Evolutionary conservation across 2,888 invertebrate species (phyloP), one percentile per base, ranked within the genome.

Genomic region (Mesorhabditis spiculigera): DNA sequence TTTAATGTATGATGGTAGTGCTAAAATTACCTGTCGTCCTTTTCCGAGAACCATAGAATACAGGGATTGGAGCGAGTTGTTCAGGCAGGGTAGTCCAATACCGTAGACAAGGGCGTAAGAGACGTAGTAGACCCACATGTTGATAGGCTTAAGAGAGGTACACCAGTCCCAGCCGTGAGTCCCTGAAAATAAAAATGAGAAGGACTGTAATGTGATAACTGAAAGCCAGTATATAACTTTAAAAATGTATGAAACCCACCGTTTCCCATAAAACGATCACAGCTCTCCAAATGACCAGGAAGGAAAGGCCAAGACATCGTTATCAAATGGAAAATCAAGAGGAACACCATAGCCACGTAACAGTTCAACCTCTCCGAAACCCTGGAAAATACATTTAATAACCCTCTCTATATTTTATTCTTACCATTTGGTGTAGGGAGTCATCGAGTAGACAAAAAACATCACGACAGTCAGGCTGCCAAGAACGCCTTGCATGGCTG

Each of bases 251-350:
- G 28, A 28, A 28, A 73, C 68, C 68, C 45, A 68, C 68, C 42
- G 66, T 72, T 16, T 67, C 68, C 28, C 28, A 28, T 28, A 68
- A 72, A 72, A 42, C 64, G 43, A 3, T 68, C 50, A 65, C 78
- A 78, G 64, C 71, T 67, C 16, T 64, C 45, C 45, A 78, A 45
- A 10, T 67, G 45, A 62, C 78, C 79, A 0, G 79, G 69, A 8
- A 79, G 70, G 70, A 79, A 79, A 6, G 76, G 75, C 79, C 79
- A 79, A 0, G 75, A 73, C 65, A 79, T 75, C 28, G 79, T 76
- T 41, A 79, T 44, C 8, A 74, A 61, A 63, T 79, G 79, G 70
- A 79, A 79, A 70, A 71, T 8, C 45, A 79, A 72, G 28, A 79
- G 71, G 44, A 71, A 73, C 5, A 68, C 45, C 66, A 78, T 73